Evolutionary conservation across 2,888 invertebrate species (phyloP).

Genomic region (Limnephilus auricula): DNA sequence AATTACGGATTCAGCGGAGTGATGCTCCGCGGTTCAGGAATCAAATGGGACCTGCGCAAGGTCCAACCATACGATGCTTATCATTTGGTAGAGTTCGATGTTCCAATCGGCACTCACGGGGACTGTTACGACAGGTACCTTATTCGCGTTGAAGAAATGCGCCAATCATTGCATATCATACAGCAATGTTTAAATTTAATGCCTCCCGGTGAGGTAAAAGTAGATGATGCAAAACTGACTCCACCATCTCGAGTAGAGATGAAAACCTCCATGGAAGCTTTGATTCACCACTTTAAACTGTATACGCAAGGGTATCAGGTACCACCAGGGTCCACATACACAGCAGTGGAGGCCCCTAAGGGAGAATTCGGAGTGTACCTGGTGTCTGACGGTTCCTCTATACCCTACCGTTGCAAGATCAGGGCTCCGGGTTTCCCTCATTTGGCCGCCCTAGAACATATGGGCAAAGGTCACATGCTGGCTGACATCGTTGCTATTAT

Average conservation of each 20-base stretch:
- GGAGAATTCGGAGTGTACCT: conserved; percentile 98
- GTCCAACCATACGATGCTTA: conserved; percentile 98
- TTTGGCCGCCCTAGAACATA: conserved; percentile 90
- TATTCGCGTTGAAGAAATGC: conserved; percentile 94
- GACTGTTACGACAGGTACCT: conserved; percentile 99
- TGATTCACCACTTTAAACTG: conserved; percentile 98
- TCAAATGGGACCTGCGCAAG: conserved; percentile 99
- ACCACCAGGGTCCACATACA: conserved; percentile 96
- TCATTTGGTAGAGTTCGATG: conserved; percentile 94
- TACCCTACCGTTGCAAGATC: conserved; percentile 96
- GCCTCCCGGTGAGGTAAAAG: conserved; percentile 95
- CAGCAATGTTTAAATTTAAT: conserved; percentile 98
- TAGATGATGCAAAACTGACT: conserved; percentile 96
- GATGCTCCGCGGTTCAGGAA: conserved; percentile 98
- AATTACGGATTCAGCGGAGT: conserved; percentile 98
- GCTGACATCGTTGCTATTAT: conserved; percentile 99
- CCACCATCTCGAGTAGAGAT: conserved; percentile 95
- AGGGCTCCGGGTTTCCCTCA: conserved; percentile 93
- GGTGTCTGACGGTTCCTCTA: conserved; percentile 95
- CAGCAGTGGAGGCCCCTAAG: conserved; percentile 98
- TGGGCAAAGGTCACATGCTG: conserved; percentile 92
- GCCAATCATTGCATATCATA: conserved; percentile 95
- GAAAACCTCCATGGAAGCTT: conserved; percentile 98
- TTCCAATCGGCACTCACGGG: conserved; percentile 96
- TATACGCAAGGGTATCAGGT: conserved; percentile 98